Percentiles rank a stretch among this genome's conserved stretches.
These are phyloP conservation scores for Scomber scombrus DNA, from an alignment of 2,113 vertebrate genomes.

Conservation along the genomic window DNA sequence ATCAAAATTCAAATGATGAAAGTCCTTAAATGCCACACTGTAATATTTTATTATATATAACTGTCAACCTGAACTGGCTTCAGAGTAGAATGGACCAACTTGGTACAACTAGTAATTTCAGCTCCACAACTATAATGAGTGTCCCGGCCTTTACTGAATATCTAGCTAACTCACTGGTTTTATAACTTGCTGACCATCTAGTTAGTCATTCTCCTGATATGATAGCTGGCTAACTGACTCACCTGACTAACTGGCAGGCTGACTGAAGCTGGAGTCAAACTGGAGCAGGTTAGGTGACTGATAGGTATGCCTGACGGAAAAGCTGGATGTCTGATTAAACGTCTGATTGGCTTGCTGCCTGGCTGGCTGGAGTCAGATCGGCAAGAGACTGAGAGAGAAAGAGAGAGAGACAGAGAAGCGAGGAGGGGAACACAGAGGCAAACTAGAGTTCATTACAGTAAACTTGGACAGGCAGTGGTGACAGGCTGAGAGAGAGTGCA, in stretches of 20 bases:
- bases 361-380: constrained; percentile 41
- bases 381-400: constrained; percentile 12
- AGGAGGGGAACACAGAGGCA: constrained; percentile 44
- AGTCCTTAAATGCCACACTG: no score
- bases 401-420: constrained; percentile 9
- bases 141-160: not conserved
- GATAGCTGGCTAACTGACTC: constrained; percentile 48
- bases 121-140: no score
- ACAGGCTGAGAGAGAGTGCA: constrained; percentile 69
- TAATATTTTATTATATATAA: no score
- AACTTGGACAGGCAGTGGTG: constrained; percentile 69
- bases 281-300: constrained; percentile 26
- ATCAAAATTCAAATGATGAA: no score
- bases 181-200: constrained; percentile 39
- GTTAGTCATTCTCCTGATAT: constrained; percentile 27
- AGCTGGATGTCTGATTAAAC: constrained; percentile 48
- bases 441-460: constrained; percentile 77
- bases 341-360: constrained; percentile 56
- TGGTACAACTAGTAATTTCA: no score
- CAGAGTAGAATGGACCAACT: no score
- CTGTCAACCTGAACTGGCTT: no score
- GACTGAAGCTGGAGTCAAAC: constrained; percentile 32
- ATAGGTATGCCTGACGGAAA: constrained; percentile 23
- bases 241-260: constrained; percentile 21
- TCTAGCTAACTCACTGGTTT: constrained; percentile 28